Evolutionary conservation across 2,888 invertebrate genomes (phyloP).

Genomic region (Drosophila sordidula): DNA sequence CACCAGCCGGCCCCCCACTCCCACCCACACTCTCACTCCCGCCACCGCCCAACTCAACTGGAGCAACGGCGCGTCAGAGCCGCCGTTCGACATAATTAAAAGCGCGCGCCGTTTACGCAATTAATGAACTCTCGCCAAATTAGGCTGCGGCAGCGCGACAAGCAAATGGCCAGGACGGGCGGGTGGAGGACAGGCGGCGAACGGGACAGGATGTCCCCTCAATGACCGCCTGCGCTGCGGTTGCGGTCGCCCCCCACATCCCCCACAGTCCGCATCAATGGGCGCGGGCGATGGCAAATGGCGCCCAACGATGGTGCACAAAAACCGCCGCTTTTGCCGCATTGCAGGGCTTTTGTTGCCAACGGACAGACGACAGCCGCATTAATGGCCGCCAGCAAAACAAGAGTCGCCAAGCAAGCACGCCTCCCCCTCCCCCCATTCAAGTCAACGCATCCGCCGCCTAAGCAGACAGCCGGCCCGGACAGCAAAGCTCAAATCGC

Average conservation of each 20-base stretch:
- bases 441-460: slow-evolving; percentile 11
- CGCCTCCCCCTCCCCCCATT: background rate
- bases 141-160: slow-evolving; percentile 77
- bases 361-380: slow-evolving; percentile 60
- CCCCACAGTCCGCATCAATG: slow-evolving; percentile 23
- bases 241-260: slow-evolving; percentile 34
- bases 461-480: slow-evolving; percentile 33
- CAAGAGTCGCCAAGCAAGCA: slow-evolving; percentile 31
- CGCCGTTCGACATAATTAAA: slow-evolving; percentile 78
- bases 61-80: slow-evolving; percentile 30
- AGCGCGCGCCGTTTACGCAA: slow-evolving; percentile 79
- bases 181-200: slow-evolving; percentile 5
- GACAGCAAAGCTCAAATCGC: slow-evolving; percentile 26
- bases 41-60: background rate
- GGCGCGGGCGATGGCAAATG: slow-evolving; percentile 23
- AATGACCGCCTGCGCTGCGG: slow-evolving; percentile 60
- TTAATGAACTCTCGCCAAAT: slow-evolving; percentile 80
- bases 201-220: slow-evolving; percentile 45
- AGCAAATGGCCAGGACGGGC: slow-evolving; percentile 64
- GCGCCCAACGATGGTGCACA: slow-evolving; percentile 55
- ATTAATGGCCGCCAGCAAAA: slow-evolving; percentile 71
- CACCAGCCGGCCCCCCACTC: background rate
- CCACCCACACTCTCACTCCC: background rate
- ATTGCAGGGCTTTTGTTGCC: slow-evolving; percentile 77
- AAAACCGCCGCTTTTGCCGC: slow-evolving; percentile 77